Evolutionary conservation across 2,797 vertebrate species (phyloP), one percentile per base, ranked within the genome.

Genomic region (Sebastiscus albofasciatus): DNA sequence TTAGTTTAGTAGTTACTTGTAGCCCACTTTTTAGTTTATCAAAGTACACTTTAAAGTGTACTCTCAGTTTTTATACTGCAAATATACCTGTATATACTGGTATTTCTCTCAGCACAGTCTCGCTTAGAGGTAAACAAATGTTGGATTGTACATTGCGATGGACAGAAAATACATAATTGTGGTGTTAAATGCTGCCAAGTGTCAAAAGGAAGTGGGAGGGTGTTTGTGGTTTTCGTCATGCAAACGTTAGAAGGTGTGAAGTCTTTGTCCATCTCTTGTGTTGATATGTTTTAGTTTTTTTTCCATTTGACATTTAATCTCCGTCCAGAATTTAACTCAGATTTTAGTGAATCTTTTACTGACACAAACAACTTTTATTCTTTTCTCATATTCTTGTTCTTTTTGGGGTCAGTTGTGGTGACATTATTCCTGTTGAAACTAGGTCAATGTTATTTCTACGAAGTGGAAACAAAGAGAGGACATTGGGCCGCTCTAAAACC

Each of bases 391-490:
- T 20, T 27, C 2, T 13, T 46, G 11, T 36, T 68, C 11, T n/a
- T 68, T 52, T 46, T 26, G 5, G 8, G 20, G 59, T 26, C 27
- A 10, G 33, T 18, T 69, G 67, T 64, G 80, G 84, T 83, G 42
- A 67, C 0, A 20, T 8, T 6, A 0, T 9, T 13, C 6, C 2
- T 1, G 1, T 0, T 69, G 27, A 73, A 22, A 68, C 7, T 8
- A 20, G 18, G 3, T 12, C 2, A 2, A 4, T 36, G 34, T 36
- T 1, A 8, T 39, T 85, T 78, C 80, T 78, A 52, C 59, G 81
- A 79, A 83, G 12, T 24, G 26, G 4, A 67, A 59, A 67, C 24
- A 33, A 14, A 13, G 1, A 46, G 24, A 46, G 24, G 34, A 42
- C 5, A 26, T 0, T 54, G 56, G 4, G 5, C 20, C 6, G n/a